Evolutionary conservation across 2,113 vertebrate species (phyloP).

Genomic region (Genyomyrus donnyi): DNA sequence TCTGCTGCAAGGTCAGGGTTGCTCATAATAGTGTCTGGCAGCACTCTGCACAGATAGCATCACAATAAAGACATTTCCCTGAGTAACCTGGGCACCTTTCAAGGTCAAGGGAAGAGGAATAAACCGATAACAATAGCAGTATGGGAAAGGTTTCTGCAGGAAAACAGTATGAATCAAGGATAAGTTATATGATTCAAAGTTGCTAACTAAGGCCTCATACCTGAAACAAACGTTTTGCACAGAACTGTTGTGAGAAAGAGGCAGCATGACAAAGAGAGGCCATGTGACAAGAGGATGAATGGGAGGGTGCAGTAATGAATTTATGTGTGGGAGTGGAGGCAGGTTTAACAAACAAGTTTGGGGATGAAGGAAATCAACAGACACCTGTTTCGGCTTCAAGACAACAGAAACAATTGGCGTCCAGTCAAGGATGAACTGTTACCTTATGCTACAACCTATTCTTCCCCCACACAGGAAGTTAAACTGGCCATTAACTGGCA

Average conservation of each 20-base stretch:
- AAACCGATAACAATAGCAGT: background rate
- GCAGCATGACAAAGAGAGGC: background rate
- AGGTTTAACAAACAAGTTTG: background rate
- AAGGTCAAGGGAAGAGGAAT: background rate
- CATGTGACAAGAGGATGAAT: background rate
- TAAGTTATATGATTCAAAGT: background rate
- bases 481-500: background rate
- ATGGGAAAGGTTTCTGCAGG: background rate
- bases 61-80: constrained; percentile 11
- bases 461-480: background rate
- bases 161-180: background rate
- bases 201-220: background rate
- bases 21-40: background rate
- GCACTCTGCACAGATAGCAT: constrained; percentile 2
- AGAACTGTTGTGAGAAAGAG: background rate
- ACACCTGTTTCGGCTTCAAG: background rate
- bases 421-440: background rate
- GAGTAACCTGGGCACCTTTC: background rate
- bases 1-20: background rate
- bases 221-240: background rate
- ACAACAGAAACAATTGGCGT: background rate
- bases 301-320: background rate
- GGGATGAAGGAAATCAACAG: background rate
- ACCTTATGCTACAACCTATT: background rate
- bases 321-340: background rate